Conservation (phyloP, 2,888 invertebrate species). For the Automeris io region DNA sequence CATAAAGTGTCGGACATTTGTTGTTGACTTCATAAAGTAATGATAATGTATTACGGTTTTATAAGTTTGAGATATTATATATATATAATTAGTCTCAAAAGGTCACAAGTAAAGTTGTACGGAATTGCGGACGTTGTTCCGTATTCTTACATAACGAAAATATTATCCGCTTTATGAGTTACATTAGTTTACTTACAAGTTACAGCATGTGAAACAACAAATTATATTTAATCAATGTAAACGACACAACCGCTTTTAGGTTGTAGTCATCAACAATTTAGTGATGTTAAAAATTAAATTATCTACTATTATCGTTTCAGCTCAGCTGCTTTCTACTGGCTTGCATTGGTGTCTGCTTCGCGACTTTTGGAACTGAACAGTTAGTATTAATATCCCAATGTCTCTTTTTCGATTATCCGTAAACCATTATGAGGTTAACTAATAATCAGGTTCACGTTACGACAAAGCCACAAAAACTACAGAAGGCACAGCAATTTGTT, state of each 20-base stretch:
- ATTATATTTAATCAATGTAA: constrained; percentile 14
- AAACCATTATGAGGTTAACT: constrained; percentile 1
- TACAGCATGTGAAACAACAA: constrained; percentile 22
- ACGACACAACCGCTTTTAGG: constrained; percentile 27
- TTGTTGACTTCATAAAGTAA: too few relatives aligned
- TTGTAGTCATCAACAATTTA: not conserved
- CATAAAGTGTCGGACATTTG: too few relatives aligned
- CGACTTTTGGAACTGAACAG: constrained; percentile 74
- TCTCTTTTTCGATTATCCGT: constrained; percentile 8
- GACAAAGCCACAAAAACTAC: constrained; percentile 49
- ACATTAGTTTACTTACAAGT: not conserved
- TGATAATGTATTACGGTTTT: too few relatives aligned
- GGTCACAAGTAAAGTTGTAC: not conserved
- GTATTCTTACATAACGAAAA: constrained; percentile 9
- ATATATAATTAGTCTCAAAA: too few relatives aligned
- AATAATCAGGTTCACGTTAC: constrained; percentile 28
- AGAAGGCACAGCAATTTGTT: constrained; percentile 51
- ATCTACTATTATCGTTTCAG: constrained; percentile 56
- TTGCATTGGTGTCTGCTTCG: constrained; percentile 63
- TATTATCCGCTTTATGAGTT: not conserved
- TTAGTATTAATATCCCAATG: constrained; percentile 48
- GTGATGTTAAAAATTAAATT: constrained; percentile 7
- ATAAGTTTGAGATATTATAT: too few relatives aligned
- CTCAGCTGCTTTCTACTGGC: constrained; percentile 64
- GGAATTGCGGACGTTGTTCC: not conserved